phyloP scores from a whole-genome alignment of 2,113 vertebrate genomes.

The Silurus glanis region DNA sequence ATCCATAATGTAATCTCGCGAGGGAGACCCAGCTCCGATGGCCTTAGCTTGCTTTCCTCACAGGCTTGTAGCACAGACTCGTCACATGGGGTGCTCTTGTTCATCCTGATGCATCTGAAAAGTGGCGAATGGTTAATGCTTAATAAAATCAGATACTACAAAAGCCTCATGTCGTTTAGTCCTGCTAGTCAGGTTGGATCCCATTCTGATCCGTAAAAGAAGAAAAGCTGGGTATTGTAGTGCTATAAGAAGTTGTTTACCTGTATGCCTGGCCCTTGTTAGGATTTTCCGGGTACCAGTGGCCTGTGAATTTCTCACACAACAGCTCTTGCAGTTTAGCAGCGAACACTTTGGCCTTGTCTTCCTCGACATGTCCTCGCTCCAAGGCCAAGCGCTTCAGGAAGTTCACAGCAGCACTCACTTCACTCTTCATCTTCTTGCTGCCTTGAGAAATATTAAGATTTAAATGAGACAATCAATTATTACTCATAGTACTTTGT shows the following conservation, averaged over 20 bases:
- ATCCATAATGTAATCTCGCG: slow-evolving; percentile 76
- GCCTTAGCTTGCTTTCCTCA: slow-evolving; percentile 63
- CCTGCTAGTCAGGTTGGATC: not conserved
- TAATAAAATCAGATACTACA: slow-evolving; percentile 2
- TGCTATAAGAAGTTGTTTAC: slow-evolving; percentile 62
- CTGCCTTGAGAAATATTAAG: not conserved
- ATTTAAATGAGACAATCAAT: not conserved
- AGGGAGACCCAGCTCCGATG: slow-evolving; percentile 66
- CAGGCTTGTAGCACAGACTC: slow-evolving; percentile 70
- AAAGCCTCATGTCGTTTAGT: not conserved
- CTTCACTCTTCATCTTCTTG: slow-evolving; percentile 88
- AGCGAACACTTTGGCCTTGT: slow-evolving; percentile 78
- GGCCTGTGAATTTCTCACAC: slow-evolving; percentile 82
- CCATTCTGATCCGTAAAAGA: not conserved
- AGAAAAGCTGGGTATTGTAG: not conserved
- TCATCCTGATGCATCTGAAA: slow-evolving; percentile 74
- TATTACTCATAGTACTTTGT: not conserved
- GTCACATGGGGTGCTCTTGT: slow-evolving; percentile 60
- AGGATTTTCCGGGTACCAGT: slow-evolving; percentile 87
- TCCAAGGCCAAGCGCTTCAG: slow-evolving; percentile 81
- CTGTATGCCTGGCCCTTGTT: slow-evolving; percentile 90
- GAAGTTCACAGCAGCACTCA: slow-evolving; percentile 85
- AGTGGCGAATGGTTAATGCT: too few species aligned
- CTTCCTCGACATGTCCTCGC: slow-evolving; percentile 75
- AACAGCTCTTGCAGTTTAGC: slow-evolving; percentile 79